These are phyloP conservation scores for Periparus ater DNA, from an alignment of 2,797 vertebrate genomes.

Conservation along the genomic window DNA sequence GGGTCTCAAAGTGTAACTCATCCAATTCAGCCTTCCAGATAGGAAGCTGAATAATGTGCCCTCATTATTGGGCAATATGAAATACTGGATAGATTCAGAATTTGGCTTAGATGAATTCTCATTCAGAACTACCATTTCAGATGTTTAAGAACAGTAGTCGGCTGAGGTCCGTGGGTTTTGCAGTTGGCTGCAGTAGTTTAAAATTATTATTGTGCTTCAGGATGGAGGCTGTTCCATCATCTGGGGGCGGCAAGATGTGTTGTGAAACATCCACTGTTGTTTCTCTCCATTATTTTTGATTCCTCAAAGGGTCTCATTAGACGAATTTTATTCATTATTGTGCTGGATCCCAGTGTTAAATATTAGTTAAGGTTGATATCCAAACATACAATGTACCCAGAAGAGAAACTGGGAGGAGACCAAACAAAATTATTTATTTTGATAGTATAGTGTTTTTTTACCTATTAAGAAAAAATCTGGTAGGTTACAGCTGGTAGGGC, in stretches of 20 bases:
- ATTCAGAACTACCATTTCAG: not conserved
- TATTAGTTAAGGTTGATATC: not conserved
- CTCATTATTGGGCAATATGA: not conserved
- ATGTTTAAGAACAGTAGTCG: not conserved
- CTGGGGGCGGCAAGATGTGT: not conserved
- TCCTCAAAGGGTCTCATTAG: not conserved
- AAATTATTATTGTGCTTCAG: not conserved
- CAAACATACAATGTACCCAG: fast-evolving
- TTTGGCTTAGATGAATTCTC: not conserved
- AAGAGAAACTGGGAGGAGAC: not conserved
- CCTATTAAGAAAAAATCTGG: not conserved
- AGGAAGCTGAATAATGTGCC: not conserved
- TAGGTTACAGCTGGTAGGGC: not conserved
- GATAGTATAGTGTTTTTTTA: not conserved
- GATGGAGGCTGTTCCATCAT: not conserved
- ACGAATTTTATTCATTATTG: not conserved
- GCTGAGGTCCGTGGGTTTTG: not conserved
- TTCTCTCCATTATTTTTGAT: not conserved
- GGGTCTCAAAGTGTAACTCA: slow-evolving; percentile 11
- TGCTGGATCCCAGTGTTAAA: not conserved
- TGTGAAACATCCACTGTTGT: not conserved
- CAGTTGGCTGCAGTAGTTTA: not conserved
- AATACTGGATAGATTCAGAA: not conserved
- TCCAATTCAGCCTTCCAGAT: slow-evolving; percentile 23
- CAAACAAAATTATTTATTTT: not conserved